A percentile compares a stretch with the other conserved stretches of the same genome.
These are phyloP conservation scores for Tangara arthus DNA, from an alignment of 2,797 vertebrate genomes.

Conservation along the genomic window DNA sequence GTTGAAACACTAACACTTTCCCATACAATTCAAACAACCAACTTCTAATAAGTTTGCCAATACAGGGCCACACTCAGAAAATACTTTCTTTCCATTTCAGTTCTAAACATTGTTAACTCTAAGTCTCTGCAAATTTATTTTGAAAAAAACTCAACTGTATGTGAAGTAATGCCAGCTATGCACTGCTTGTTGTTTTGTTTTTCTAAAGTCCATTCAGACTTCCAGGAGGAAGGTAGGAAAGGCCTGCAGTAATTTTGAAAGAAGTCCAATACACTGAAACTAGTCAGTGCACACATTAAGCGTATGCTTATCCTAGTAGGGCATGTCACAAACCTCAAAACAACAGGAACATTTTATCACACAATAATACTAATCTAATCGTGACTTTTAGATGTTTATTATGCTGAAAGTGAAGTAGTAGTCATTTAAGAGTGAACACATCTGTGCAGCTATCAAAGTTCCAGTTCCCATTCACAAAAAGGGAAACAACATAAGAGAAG, in stretches of 20 bases:
- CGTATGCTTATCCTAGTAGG: fast-evolving
- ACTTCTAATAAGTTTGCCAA: background rate
- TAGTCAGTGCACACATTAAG: background rate
- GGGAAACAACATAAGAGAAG: background rate
- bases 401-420: background rate
- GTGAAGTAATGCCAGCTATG: background rate
- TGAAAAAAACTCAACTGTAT: background rate
- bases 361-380: background rate
- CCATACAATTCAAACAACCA: background rate
- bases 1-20: background rate
- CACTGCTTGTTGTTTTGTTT: background rate
- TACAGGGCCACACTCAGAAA: background rate
- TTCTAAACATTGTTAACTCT: background rate
- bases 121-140: background rate
- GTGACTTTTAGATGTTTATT: background rate
- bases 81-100: background rate
- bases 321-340: background rate
- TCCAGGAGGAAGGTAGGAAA: background rate
- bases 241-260: background rate
- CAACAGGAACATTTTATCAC: background rate
- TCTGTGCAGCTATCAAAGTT: background rate
- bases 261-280: background rate
- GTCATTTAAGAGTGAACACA: background rate
- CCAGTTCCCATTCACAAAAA: background rate
- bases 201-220: background rate